Conservation (phyloP, 2,113 vertebrate species). For the Ictalurus furcatus region DNA sequence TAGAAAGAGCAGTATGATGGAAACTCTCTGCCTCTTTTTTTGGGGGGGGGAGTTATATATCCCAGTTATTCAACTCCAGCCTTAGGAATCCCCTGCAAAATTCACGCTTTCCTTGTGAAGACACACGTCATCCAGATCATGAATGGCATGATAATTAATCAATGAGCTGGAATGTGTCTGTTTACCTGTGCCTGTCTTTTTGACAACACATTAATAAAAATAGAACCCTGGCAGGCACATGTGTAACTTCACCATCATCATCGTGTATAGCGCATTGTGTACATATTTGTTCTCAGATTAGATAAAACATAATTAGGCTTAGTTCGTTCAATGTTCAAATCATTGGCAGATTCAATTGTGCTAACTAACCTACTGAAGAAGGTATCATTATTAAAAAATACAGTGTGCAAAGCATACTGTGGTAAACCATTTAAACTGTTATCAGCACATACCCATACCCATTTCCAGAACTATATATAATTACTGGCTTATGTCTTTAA, state of each 20-base stretch:
- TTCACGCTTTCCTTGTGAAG: neutral
- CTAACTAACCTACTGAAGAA: neutral
- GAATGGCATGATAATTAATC: neutral
- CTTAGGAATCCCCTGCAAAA: neutral
- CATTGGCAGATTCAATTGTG: neutral
- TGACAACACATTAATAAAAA: neutral
- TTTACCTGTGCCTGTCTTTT: neutral
- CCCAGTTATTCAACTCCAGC: neutral
- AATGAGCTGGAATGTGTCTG: neutral
- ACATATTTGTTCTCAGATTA: neutral
- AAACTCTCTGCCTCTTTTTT: neutral
- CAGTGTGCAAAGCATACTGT: neutral
- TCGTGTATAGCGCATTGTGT: neutral
- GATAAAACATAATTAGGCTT: neutral
- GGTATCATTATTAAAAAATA: neutral
- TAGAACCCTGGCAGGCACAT: neutral
- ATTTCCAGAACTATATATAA: neutral
- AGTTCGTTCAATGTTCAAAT: neutral
- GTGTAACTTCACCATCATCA: neutral
- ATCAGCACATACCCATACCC: neutral
- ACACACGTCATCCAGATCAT: neutral
- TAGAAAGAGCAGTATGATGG: neutral
- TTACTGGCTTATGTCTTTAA: constrained; percentile 10
- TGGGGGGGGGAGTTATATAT: neutral
- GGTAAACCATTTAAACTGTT: neutral